Conservation (phyloP, 2,113 vertebrate species). For the Hirundichthys speculiger region DNA sequence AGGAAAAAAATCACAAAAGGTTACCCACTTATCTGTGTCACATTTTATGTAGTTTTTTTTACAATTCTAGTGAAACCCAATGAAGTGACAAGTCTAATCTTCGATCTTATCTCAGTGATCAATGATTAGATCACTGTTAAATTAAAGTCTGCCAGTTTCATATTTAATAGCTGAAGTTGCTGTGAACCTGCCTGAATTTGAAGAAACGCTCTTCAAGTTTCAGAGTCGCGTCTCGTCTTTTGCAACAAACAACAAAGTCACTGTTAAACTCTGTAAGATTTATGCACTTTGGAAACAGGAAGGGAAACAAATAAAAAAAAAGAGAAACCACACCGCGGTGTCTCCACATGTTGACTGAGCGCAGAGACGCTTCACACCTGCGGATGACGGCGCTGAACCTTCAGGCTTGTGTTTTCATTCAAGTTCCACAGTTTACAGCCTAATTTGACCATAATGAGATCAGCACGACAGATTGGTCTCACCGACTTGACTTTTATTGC, state of each 20-base stretch:
- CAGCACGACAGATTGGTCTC: constrained; percentile 58
- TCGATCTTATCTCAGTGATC: no score
- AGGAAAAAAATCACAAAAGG: no score
- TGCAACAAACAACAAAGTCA: neutral
- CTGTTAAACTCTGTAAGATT: neutral
- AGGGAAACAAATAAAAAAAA: neutral
- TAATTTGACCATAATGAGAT: constrained; percentile 69
- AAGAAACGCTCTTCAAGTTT: neutral
- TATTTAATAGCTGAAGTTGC: no score
- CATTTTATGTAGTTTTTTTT: neutral
- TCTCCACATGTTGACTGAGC: constrained; percentile 10
- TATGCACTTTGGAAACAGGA: neutral
- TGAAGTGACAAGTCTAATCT: no score
- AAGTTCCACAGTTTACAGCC: constrained; percentile 47
- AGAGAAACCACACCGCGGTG: neutral
- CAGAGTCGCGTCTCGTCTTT: neutral
- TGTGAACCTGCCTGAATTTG: no score
- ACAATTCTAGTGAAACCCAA: neutral
- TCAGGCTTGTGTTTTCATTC: no score
- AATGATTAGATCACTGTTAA: no score
- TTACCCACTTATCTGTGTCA: neutral
- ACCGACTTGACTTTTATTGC: constrained; percentile 66
- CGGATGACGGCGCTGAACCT: neutral
- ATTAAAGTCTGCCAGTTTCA: no score
- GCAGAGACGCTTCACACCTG: constrained; percentile 39